Conservation (phyloP, 2,797 vertebrate species). For the Falco concolor region DNA sequence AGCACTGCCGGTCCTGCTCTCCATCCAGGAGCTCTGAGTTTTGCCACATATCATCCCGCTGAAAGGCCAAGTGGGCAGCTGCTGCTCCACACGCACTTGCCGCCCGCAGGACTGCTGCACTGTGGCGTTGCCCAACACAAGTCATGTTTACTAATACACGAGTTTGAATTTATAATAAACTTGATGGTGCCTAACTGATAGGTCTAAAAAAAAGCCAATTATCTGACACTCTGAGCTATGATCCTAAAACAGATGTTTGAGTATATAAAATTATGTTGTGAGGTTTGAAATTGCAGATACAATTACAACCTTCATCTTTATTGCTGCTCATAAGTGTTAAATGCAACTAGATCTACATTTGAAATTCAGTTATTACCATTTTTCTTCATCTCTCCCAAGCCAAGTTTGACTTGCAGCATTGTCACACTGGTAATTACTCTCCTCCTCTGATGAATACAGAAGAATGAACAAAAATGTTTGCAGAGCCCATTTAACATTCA, state of each 20-base stretch:
- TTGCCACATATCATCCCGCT: background rate
- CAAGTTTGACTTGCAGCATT: background rate
- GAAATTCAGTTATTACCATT: conserved; percentile 20
- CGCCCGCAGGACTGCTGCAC: background rate
- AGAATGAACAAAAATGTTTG: background rate
- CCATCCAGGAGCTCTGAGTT: background rate
- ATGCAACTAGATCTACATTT: background rate
- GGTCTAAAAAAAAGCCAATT: conserved; percentile 44
- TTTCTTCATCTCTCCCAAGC: background rate
- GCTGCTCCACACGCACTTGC: background rate
- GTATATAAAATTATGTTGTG: conserved; percentile 23
- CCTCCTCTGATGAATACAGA: background rate
- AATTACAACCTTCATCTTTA: conserved; percentile 64
- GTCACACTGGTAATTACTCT: conserved; percentile 23
- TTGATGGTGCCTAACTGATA: conserved; percentile 56
- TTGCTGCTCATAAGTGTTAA: conserved; percentile 52
- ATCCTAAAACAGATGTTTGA: conserved; percentile 68
- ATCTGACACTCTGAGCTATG: conserved; percentile 14
- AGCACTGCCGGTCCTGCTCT: accelerated
- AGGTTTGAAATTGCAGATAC: conserved; percentile 42
- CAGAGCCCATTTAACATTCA: background rate
- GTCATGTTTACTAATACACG: conserved; percentile 32
- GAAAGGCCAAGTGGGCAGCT: accelerated
- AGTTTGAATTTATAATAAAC: conserved; percentile 61
- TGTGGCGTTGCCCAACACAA: background rate